phyloP scores from a whole-genome alignment of 2,888 invertebrate species.

The Cheiracanthium punctorium region DNA sequence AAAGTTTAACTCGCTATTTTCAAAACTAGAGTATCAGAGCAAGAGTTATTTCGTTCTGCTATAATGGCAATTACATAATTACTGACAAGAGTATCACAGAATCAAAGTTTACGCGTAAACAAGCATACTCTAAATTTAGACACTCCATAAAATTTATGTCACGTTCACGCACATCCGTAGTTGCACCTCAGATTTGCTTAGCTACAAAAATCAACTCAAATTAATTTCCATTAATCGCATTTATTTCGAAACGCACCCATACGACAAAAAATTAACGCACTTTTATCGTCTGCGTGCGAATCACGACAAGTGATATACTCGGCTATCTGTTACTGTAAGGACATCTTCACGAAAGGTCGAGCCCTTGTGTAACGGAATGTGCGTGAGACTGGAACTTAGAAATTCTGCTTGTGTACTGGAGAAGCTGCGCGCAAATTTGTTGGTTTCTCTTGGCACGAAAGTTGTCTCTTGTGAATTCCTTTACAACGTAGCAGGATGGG shows the following conservation, averaged over 20 bases:
- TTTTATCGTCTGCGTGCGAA: too few species aligned
- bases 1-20: too few species aligned
- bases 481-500: neutral
- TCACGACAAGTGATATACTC: neutral
- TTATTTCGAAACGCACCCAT: too few species aligned
- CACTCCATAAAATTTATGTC: too few species aligned
- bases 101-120: too few species aligned
- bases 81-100: too few species aligned
- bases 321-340: neutral
- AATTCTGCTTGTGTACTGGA: constrained; percentile 25
- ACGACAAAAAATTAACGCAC: neutral
- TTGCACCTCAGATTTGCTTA: neutral
- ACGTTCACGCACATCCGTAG: too few species aligned
- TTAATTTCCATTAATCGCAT: too few species aligned
- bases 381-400: constrained; percentile 26
- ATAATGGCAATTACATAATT: too few species aligned
- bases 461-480: neutral
- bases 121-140: too few species aligned
- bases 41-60: too few species aligned
- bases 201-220: neutral
- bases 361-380: constrained; percentile 22
- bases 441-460: constrained; percentile 50
- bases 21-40: too few species aligned
- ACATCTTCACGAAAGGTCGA: constrained; percentile 24
- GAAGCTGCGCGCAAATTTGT: constrained; percentile 18